These are phyloP conservation scores for Rhagologus leucostigma DNA, from an alignment of 2,113 vertebrate genomes.

Conservation along the genomic window DNA sequence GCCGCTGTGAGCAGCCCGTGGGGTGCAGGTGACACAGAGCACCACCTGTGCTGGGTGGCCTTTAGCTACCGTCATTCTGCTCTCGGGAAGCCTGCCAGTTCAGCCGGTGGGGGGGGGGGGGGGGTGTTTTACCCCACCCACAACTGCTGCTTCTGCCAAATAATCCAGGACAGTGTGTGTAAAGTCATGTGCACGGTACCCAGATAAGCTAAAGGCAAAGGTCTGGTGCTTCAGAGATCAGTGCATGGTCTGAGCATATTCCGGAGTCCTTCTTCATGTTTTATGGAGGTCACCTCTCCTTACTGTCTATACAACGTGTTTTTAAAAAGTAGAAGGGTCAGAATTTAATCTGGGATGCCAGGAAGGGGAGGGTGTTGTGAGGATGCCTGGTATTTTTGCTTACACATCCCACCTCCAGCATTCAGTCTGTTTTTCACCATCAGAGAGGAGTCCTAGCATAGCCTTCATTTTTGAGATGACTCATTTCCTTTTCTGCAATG, in stretches of 20 bases:
- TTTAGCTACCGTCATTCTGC: background rate
- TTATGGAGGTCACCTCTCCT: background rate
- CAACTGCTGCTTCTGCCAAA: background rate
- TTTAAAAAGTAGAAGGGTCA: background rate
- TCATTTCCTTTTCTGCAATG: slow-evolving; percentile 26
- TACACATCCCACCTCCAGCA: background rate
- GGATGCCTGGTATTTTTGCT: background rate
- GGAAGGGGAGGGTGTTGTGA: background rate
- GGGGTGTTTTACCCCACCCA: background rate
- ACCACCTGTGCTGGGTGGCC: background rate
- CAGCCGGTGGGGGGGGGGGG: background rate
- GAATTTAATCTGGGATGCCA: background rate
- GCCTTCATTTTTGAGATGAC: slow-evolving; percentile 9
- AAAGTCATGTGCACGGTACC: accelerated
- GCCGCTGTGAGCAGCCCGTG: accelerated
- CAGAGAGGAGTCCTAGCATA: background rate
- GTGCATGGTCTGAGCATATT: background rate
- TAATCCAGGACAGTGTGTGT: background rate
- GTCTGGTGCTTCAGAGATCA: background rate
- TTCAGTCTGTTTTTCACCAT: background rate
- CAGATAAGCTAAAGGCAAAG: background rate
- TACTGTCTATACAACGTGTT: background rate
- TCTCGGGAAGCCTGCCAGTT: background rate
- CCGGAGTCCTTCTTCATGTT: background rate
- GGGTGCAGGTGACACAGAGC: background rate